Percentiles rank a stretch among this genome's conserved stretches.
These are phyloP conservation scores for Psammodynastes pulverulentus DNA, from an alignment of 2,113 vertebrate genomes.

Conservation along the genomic window DNA sequence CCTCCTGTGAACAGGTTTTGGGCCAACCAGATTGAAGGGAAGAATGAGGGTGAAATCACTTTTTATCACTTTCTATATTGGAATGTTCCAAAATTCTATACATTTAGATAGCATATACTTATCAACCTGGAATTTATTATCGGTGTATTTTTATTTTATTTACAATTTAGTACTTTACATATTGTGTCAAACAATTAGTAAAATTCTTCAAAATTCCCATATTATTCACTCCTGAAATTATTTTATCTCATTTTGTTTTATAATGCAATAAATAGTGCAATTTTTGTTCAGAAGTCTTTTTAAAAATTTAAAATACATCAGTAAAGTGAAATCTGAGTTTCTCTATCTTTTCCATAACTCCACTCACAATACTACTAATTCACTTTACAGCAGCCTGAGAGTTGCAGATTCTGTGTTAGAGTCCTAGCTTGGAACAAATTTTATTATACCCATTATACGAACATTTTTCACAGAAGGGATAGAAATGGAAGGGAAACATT, in stretches of 20 bases:
- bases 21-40: background rate
- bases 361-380: conserved; percentile 18
- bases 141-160: background rate
- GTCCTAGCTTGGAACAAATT: background rate
- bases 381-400: conserved; percentile 29
- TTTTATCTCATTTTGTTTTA: background rate
- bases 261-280: background rate
- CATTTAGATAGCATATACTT: background rate
- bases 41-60: background rate
- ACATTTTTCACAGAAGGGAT: background rate
- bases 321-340: conserved; percentile 14
- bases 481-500: conserved; percentile 2
- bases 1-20: background rate
- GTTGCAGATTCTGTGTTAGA: background rate
- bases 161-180: background rate
- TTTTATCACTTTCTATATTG: background rate
- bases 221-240: background rate
- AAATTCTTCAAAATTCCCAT: background rate
- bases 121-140: background rate
- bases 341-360: conserved; percentile 25
- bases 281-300: background rate
- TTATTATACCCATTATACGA: background rate
- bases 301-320: background rate
- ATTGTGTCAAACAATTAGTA: background rate
- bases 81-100: background rate